A percentile compares a stretch with the other conserved stretches of the same genome.
Conservation (phyloP, 2,113 vertebrate species). For the Choloepus hoffmanni region DNA sequence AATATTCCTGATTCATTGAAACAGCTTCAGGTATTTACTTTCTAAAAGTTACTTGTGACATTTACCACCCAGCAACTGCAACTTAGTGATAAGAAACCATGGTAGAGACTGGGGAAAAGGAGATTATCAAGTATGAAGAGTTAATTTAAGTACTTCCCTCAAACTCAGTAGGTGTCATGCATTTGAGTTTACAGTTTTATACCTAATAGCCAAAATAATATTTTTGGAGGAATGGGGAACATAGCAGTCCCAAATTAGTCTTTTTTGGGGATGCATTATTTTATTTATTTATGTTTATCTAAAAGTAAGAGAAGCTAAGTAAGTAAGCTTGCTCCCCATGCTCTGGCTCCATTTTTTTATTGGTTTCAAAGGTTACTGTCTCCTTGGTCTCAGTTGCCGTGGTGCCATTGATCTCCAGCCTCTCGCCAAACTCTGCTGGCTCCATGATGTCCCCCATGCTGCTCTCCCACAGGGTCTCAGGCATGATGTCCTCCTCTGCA, state of each 20-base stretch:
- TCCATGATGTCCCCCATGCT: fast-evolving
- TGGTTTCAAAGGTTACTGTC: not conserved
- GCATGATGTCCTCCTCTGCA: fast-evolving
- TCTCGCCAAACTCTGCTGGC: not conserved
- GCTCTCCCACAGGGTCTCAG: not conserved
- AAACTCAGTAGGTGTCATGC: not conserved
- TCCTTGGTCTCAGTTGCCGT: not conserved
- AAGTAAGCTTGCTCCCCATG: not conserved
- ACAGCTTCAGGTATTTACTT: constrained; percentile 61
- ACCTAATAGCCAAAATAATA: not conserved
- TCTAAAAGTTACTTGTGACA: constrained; percentile 46
- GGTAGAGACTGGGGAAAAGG: not conserved
- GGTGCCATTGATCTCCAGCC: too few species aligned
- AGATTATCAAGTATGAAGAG: constrained; percentile 54
- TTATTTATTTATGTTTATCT: not conserved
- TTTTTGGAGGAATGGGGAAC: not conserved
- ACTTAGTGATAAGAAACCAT: constrained; percentile 57
- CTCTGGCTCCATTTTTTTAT: not conserved
- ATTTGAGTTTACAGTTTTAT: constrained; percentile 6
- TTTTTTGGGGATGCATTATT: not conserved
- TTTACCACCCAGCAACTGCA: constrained; percentile 46
- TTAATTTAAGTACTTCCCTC: not conserved
- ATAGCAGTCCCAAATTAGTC: not conserved
- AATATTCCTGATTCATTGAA: constrained; percentile 55
- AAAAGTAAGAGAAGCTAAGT: not conserved